Percentiles rank a stretch among this genome's conserved stretches.
These are phyloP conservation scores for Battus philenor DNA, from an alignment of 1,140 invertebrate species.

Conservation along the genomic window DNA sequence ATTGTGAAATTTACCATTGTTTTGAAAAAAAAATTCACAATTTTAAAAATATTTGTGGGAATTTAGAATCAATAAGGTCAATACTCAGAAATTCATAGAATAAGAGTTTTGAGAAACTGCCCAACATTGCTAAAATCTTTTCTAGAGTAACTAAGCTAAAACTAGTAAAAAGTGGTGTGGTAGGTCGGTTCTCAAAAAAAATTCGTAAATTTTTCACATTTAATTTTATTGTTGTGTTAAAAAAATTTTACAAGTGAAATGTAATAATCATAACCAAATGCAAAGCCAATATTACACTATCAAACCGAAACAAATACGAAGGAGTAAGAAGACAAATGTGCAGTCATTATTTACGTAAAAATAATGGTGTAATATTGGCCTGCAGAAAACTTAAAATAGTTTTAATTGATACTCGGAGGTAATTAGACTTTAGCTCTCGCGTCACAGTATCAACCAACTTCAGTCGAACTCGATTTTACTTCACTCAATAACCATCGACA, in stretches of 20 bases:
- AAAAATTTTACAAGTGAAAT: constrained; percentile 74
- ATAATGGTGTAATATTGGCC: constrained; percentile 45
- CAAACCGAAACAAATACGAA: constrained; percentile 21
- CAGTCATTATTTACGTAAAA: constrained; percentile 12
- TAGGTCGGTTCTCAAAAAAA: too few species aligned
- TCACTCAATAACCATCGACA: constrained; percentile 31
- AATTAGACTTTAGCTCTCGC: constrained; percentile 66
- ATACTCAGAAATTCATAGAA: too few species aligned
- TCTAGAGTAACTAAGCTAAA: too few species aligned
- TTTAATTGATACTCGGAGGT: constrained; percentile 75
- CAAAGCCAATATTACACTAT: constrained; percentile 48
- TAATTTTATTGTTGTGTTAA: constrained; percentile 75
- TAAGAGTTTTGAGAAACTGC: too few species aligned
- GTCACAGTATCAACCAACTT: constrained; percentile 67
- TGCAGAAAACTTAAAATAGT: constrained; percentile 54
- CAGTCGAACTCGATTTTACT: constrained; percentile 52
- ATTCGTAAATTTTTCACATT: constrained; percentile 73
- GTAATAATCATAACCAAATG: constrained; percentile 64
- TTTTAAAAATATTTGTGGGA: too few species aligned
- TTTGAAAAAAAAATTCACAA: too few species aligned
- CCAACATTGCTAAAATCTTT: too few species aligned
- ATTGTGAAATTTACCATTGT: too few species aligned
- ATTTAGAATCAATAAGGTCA: too few species aligned
- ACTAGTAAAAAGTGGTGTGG: too few species aligned
- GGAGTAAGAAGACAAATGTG: constrained; percentile 17